phyloP scores from a whole-genome alignment of 2,888 invertebrate genomes.

The Morpho helenor region DNA sequence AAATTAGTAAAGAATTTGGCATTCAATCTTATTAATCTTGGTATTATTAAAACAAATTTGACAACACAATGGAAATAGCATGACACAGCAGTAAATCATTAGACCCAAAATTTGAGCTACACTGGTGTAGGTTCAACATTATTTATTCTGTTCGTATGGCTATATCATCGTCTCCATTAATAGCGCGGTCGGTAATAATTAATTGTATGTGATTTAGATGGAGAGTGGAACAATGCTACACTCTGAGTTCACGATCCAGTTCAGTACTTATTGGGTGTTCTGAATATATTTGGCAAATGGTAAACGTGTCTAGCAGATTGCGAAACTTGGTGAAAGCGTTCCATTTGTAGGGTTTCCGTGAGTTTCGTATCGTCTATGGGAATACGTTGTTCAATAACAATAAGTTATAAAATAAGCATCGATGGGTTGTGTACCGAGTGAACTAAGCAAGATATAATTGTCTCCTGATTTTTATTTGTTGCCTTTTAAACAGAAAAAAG shows the following conservation, averaged over 20 bases:
- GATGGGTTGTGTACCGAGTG: no score
- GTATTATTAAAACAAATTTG: not conserved
- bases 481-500: no score
- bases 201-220: slow-evolving; percentile 42
- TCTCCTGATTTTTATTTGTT: no score
- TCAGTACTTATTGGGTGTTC: slow-evolving; percentile 49
- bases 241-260: slow-evolving; percentile 50
- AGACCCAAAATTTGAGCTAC: not conserved
- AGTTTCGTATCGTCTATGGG: not conserved
- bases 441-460: no score
- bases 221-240: slow-evolving; percentile 47
- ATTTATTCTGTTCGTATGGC: not conserved
- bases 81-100: slow-evolving; percentile 3
- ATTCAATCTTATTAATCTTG: not conserved
- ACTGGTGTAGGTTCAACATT: not conserved
- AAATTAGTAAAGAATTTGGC: no score
- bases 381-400: not conserved
- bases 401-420: no score
- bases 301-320: slow-evolving; percentile 60
- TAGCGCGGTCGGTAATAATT: slow-evolving; percentile 35
- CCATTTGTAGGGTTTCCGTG: slow-evolving; percentile 40
- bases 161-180: slow-evolving; percentile 13
- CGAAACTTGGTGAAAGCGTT: slow-evolving; percentile 63
- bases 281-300: slow-evolving; percentile 60
- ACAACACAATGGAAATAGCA: not conserved